Base-by-base conservation (phyloP, 1,140 invertebrate genomes). In the Caenorhabditis inopinata region DNA sequence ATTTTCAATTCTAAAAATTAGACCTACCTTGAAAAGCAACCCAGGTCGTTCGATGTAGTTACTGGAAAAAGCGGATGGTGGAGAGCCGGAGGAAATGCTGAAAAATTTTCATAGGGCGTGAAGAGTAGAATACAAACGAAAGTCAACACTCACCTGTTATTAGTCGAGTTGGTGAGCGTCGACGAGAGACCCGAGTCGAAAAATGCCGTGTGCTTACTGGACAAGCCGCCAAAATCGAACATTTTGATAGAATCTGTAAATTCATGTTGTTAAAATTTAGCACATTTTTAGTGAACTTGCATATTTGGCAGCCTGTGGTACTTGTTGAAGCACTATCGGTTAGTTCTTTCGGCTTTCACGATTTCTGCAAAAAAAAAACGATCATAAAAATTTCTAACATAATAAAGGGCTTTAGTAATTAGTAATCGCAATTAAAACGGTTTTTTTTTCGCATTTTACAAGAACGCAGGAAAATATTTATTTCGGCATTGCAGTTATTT, bases 141-240 rank as follows among this genome's bases (percentile, higher is more conserved):
- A 18, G 46, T 38, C 12, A 42, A 7, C 38, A 7, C 32, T 23
- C 16, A 68, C 58, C 58, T 68, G 32, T 68, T 68, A n/a, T 42
- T 68, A 68, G 58, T 68, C 7, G 58, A 68, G 25, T 68, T 68
- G 23, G 58, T 42, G 58, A 68, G 58, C 38, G 58, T 32, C 32
- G 58, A 68, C n/a, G 58, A 68, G 58, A 68, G 58, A 42, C 58
- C 58, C 58, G 58, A 68, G 58, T 68, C 58, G 32, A 68, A 68
- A 4, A 68, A 38, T 7, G 58, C 38, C 58, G 58, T 68, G 58
- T 68, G 58, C 32, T 68, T 29, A 32, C 58, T 68, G 32, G 58
- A 68, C 58, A 68, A 68, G 58, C 58, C 38, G 58, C 58, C 58
- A 68, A 68, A 68, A 11, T 68, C 58, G 58, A 68, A 68, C 58